Conservation (phyloP, 2,888 invertebrate genomes). For the Polylopha cassiicola region DNA sequence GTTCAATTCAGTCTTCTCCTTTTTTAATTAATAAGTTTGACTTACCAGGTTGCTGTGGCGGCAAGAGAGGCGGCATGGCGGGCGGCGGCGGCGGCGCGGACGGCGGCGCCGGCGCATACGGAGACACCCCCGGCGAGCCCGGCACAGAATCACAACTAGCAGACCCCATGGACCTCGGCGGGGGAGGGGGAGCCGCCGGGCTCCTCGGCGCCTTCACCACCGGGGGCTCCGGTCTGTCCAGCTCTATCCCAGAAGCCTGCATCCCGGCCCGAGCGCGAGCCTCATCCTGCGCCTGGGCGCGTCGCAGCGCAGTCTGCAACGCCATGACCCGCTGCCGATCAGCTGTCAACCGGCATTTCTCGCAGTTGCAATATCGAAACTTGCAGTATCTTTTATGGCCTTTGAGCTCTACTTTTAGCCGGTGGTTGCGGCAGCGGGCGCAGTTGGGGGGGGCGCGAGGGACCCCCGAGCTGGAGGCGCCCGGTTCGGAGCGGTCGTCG, state of each 20-base stretch:
- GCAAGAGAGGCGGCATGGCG: conserved; percentile 70
- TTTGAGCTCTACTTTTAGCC: conserved; percentile 90
- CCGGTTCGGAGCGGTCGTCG: conserved; percentile 68
- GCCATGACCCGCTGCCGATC: conserved; percentile 95
- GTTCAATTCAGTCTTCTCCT: too few species aligned
- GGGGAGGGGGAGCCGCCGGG: conserved; percentile 48
- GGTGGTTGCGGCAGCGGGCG: conserved; percentile 94
- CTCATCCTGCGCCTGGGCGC: conserved; percentile 92
- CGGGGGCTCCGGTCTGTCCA: conserved; percentile 68
- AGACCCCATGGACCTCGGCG: conserved; percentile 56
- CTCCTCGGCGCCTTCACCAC: conserved; percentile 66
- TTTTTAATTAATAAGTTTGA: too few species aligned
- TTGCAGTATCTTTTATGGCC: conserved; percentile 96
- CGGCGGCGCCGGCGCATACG: conserved; percentile 69
- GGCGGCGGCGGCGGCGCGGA: conserved; percentile 78
- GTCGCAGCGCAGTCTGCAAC: conserved; percentile 87
- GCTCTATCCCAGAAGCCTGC: conserved; percentile 57
- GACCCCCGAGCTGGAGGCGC: conserved; percentile 75
- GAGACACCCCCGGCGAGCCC: conserved; percentile 63
- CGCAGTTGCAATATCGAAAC: conserved; percentile 89
- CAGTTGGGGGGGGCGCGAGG: conserved; percentile 93
- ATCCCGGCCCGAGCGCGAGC: conserved; percentile 75
- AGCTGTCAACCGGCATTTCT: conserved; percentile 90
- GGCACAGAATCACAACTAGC: conserved; percentile 65
- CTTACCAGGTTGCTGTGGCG: conserved; percentile 69